Evolutionary conservation across 2,113 vertebrate species (phyloP), one percentile per base, ranked within the genome.

Genomic region (Forbesichthys agassizii): DNA sequence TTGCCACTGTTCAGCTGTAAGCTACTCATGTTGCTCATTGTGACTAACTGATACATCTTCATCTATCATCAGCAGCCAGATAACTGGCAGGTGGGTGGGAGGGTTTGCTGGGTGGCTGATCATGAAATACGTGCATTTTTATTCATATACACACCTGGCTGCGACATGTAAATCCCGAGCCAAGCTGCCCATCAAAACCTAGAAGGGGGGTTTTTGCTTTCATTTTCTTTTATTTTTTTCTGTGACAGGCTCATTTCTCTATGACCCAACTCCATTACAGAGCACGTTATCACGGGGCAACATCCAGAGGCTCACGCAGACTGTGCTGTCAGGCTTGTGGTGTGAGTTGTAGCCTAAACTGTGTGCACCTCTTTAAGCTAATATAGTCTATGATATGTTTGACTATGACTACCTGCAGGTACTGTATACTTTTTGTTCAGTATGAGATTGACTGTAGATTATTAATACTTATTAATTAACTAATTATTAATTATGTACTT

Each of bases 171-270:
- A 10, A 55, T 71, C 60, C 13, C 1, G 12, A 75, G 88, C 91
- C 89, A 92, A 86, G 73, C 71, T 66, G 75, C 69, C 75, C 71
- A 85, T 83, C 79, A 88, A 64, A 85, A 85, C 54, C 75, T 76
- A 61, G 51, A 70, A 66, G 67, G 73, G 75, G 67, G 42, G 11
- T 76, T 78, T 84, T 80, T 71, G 64, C 63, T 74, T 36, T 73
- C 49, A 6, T 69, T 53, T 61, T 73, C 33, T 33, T 63, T 78
- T 79, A 80, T 75, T 75, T 20, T 82, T 68, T 69, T 74, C 71
- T 59, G 51, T 81, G 87, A 88, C 86, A 82, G 66, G 66, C 67
- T 87, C 68, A 83, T 89, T 88, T 88, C 82, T 84, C 81, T 89
- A 81, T 81, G 77, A 71, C 59, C 36, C 58, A 70, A 75, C 72